These are phyloP conservation scores for Ochropleura leucogaster DNA, from an alignment of 2,888 invertebrate species.

Conservation along the genomic window DNA sequence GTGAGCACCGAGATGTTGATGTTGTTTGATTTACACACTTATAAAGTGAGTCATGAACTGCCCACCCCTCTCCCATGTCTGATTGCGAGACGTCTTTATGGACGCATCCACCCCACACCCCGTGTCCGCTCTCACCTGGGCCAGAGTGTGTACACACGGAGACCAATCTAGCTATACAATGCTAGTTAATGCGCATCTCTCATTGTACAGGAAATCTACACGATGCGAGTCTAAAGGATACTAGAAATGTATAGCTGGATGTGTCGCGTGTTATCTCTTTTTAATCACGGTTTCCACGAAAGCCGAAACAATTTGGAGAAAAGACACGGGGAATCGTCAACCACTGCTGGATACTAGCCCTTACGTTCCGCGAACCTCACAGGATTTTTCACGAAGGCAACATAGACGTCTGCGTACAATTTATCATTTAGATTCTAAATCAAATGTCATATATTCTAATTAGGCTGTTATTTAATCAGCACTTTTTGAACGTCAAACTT, in stretches of 20 bases:
- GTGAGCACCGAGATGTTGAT: too few relatives aligned
- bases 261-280: too few relatives aligned
- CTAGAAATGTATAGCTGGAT: too few relatives aligned
- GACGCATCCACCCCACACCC: neutral
- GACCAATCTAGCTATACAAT: too few relatives aligned
- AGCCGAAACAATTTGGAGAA: neutral
- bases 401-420: neutral
- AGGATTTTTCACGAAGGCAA: neutral
- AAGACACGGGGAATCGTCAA: neutral
- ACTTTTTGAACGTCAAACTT: too few relatives aligned
- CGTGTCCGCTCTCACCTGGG: neutral
- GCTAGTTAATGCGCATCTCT: too few relatives aligned
- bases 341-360: neutral
- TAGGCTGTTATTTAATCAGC: too few relatives aligned
- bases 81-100: too few relatives aligned
- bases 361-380: neutral
- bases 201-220: too few relatives aligned
- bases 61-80: neutral
- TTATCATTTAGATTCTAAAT: too few relatives aligned
- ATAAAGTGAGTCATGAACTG: neutral
- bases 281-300: neutral
- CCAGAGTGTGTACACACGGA: neutral
- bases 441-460: too few relatives aligned
- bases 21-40: neutral
- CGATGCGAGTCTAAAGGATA: too few relatives aligned